A percentile compares a stretch with the other conserved stretches of the same genome.
These are phyloP conservation scores for Drosophila prostipennis DNA, from an alignment of 2,888 invertebrate genomes.

Conservation along the genomic window DNA sequence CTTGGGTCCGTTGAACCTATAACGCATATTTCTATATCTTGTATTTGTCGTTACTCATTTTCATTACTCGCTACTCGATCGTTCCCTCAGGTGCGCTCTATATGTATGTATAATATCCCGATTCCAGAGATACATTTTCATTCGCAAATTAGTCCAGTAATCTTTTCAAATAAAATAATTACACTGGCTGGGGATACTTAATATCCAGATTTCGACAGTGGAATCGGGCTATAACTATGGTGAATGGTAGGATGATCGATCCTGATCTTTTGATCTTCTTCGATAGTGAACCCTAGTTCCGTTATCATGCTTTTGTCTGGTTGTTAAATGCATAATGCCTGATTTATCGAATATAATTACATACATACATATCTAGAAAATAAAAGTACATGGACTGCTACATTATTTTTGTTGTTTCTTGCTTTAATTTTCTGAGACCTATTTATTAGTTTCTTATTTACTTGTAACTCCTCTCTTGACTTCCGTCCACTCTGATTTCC, in stretches of 20 bases:
- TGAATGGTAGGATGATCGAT: slow-evolving; percentile 29
- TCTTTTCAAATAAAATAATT: background rate
- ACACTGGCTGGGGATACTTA: background rate
- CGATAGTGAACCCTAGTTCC: background rate
- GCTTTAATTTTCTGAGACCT: slow-evolving; percentile 39
- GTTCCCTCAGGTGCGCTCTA: slow-evolving; percentile 22
- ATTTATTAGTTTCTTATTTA: slow-evolving; percentile 46
- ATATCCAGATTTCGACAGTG: background rate
- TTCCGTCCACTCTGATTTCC: slow-evolving; percentile 21
- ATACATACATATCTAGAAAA: slow-evolving; percentile 72
- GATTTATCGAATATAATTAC: slow-evolving; percentile 70
- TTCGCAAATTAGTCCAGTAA: background rate
- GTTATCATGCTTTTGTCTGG: slow-evolving; percentile 32
- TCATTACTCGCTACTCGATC: slow-evolving; percentile 38
- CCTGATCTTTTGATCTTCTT: slow-evolving; percentile 19
- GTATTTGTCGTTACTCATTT: slow-evolving; percentile 62
- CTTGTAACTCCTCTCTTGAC: slow-evolving; percentile 9
- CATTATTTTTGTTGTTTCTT: slow-evolving; percentile 36
- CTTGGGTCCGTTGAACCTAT: slow-evolving; percentile 55
- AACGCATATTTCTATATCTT: slow-evolving; percentile 48
- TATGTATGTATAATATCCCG: slow-evolving; percentile 3
- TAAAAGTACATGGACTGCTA: slow-evolving; percentile 70
- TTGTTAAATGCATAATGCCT: slow-evolving; percentile 71
- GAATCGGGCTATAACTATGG: slow-evolving; percentile 8
- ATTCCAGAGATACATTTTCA: background rate